Conservation (phyloP, 2,888 invertebrate species). For the Meloe dianella region DNA sequence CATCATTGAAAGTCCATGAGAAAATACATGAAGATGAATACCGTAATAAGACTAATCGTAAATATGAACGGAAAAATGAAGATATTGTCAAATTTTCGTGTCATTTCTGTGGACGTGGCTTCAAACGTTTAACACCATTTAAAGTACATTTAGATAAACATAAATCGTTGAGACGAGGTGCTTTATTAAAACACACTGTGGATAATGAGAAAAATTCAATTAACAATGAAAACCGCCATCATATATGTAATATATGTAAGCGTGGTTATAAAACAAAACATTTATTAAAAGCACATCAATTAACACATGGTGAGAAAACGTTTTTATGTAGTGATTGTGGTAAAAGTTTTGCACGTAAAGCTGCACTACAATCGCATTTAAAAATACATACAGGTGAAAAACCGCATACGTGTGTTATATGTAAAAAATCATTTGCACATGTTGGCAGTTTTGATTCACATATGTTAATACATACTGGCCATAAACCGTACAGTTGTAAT, state of each 20-base stretch:
- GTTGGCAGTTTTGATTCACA: slow-evolving; percentile 48
- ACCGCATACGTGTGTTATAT: slow-evolving; percentile 48
- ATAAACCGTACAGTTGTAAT: slow-evolving; percentile 55
- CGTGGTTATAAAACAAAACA: slow-evolving; percentile 34
- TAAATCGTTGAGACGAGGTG: slow-evolving; percentile 3
- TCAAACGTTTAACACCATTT: slow-evolving; percentile 29
- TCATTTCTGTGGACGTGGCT: slow-evolving; percentile 33
- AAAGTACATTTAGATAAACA: slow-evolving; percentile 35
- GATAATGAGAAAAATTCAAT: not conserved
- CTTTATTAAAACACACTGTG: not conserved
- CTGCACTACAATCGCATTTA: slow-evolving; percentile 41
- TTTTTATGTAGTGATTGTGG: slow-evolving; percentile 43
- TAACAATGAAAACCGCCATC: not conserved
- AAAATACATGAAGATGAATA: slow-evolving; percentile 17
- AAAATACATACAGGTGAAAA: slow-evolving; percentile 50
- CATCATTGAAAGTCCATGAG: slow-evolving; percentile 24
- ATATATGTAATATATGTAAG: slow-evolving; percentile 28
- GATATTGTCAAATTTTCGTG: slow-evolving; percentile 30
- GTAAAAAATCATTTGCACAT: slow-evolving; percentile 50
- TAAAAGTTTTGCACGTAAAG: slow-evolving; percentile 42
- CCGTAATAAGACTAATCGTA: not conserved
- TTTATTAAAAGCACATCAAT: slow-evolving; percentile 34
- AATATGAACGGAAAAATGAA: not conserved
- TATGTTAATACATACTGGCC: slow-evolving; percentile 49
- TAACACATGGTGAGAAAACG: slow-evolving; percentile 39